Evolutionary conservation across 2,113 vertebrate species (phyloP), one percentile per base, ranked within the genome.

Genomic region (Andinoacara biseriatus): DNA sequence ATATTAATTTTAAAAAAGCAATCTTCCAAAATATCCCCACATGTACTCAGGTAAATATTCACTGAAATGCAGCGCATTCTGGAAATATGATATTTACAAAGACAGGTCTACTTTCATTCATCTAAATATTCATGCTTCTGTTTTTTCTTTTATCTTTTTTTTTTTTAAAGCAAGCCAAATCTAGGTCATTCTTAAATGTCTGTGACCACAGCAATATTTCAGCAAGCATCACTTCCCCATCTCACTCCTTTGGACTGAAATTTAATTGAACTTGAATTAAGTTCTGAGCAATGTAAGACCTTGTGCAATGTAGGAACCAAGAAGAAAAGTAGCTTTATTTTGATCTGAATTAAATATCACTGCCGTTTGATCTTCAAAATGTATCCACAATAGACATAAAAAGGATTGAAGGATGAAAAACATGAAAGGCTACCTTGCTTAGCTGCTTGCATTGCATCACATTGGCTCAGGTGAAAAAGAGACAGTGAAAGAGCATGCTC

Each of bases 381-480:
- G 60, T 69, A 80, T 26, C 75, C 78, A 87, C 83, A 82, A 86
- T 80, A 74, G 46, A 86, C 81, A 85, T 93, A 26, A 89, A 90
- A 92, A 80, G 38, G 78, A 84, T 90, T 85, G 24, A 33, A 65
- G 83, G 83, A 90, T 89, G 91, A 85, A 78, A 82, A 29, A 86
- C 90, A 89, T 90, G 85, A 89, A 93, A 91, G 89, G 69, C 79
- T 79, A 86, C 82, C 81, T 86, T 82, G 78, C 79, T 69, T 38
- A 76, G 57, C 38, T 22, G 78, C 46, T 72, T 57, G 76, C 74
- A 15, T 91, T 93, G 86, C 89, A 60, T 87, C 84, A 88, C 15
- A 13, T 43, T 17, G 22, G 54, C 49, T 8, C 10, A 74, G 75
- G 84, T 80, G 79, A 86, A 79, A 86, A 87, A 74, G 60, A 76